Conservation (phyloP, 2,888 invertebrate genomes). For the Rutpela maculata region DNA sequence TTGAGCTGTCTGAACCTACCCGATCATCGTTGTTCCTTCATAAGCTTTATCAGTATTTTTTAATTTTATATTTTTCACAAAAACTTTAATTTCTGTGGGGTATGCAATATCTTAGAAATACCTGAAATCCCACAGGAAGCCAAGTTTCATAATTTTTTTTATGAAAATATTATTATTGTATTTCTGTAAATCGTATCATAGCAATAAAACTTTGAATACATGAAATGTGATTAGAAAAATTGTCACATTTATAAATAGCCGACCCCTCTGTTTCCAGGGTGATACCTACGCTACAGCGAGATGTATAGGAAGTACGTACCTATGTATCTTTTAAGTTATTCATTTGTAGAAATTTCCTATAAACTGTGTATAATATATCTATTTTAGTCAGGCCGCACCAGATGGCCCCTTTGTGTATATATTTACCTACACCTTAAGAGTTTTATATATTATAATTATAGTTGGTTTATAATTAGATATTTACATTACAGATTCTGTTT, state of each 20-base stretch:
- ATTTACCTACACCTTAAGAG: conserved; percentile 72
- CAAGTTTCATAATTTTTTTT: background rate
- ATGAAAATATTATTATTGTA: background rate
- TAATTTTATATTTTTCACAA: too few species aligned
- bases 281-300: background rate
- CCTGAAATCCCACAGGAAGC: background rate
- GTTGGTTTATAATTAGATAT: conserved; percentile 68
- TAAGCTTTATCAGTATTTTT: too few species aligned
- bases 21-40: too few species aligned
- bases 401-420: conserved; percentile 72
- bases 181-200: background rate
- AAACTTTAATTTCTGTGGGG: too few species aligned
- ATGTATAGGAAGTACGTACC: conserved; percentile 18
- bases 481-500: conserved; percentile 65
- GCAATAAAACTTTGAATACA: background rate
- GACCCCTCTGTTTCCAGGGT: background rate
- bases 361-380: conserved; percentile 72
- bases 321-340: conserved; percentile 64
- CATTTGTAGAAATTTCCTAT: conserved; percentile 71
- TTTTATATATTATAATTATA: conserved; percentile 69
- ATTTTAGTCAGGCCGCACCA: conserved; percentile 70
- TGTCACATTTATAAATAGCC: background rate
- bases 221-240: background rate
- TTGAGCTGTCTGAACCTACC: too few species aligned
- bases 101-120: background rate